Conservation (phyloP, 37 sponge, comb jelly and placozoan genomes). For the Chondrilla cf. caribensis region DNA sequence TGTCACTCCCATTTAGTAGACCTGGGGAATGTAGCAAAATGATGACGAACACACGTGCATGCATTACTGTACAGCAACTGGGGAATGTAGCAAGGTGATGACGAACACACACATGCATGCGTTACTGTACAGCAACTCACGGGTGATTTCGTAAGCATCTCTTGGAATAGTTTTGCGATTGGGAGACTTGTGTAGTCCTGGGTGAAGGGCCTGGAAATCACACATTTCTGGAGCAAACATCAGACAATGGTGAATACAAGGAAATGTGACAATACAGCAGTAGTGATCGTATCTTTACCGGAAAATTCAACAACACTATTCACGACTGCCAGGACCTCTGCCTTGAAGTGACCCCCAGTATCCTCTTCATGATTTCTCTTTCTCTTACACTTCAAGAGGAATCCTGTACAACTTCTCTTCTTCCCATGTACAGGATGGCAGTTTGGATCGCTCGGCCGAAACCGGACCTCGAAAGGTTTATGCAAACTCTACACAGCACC, state of each 20-base stretch:
- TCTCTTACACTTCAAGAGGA: slow-evolving; percentile 22
- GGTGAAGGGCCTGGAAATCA: slow-evolving; percentile 72
- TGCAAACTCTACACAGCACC: too few relatives aligned
- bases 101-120: too few relatives aligned
- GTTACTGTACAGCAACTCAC: too few relatives aligned
- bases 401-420: slow-evolving; percentile 28
- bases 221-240: slow-evolving; percentile 43
- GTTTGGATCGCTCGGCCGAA: slow-evolving; percentile 58
- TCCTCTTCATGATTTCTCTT: neutral
- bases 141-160: slow-evolving; percentile 40
- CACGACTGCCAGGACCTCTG: slow-evolving; percentile 50
- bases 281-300: too few relatives aligned
- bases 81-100: too few relatives aligned
- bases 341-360: neutral
- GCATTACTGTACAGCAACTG: too few relatives aligned
- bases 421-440: slow-evolving; percentile 48
- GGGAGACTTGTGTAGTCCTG: slow-evolving; percentile 27
- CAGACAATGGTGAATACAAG: neutral
- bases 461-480: slow-evolving; percentile 33
- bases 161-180: neutral
- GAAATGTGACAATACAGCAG: too few relatives aligned
- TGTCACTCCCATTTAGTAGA: slow-evolving; percentile 26
- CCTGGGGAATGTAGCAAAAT: slow-evolving; percentile 21
- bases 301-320: slow-evolving; percentile 47
- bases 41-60: too few relatives aligned